Percentiles rank a stretch among this genome's conserved stretches.
Conservation (phyloP, 1,140 invertebrate genomes). For the Trichogramma pretiosum region DNA sequence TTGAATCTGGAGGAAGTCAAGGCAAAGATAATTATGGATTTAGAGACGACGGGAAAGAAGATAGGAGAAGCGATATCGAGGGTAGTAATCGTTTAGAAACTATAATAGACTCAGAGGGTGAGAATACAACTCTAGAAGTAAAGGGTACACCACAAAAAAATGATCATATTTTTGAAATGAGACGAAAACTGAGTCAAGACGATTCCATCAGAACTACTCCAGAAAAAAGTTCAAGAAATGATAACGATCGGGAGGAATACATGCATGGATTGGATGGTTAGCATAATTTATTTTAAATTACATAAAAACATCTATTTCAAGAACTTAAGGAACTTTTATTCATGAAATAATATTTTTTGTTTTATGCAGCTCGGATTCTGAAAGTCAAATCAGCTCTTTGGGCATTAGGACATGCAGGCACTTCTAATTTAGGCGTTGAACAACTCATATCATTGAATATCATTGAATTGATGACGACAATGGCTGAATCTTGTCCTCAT, state of each 20-base stretch:
- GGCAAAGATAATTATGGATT: neutral
- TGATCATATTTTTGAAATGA: conserved; percentile 28
- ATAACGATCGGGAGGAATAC: conserved; percentile 30
- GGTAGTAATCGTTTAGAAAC: conserved; percentile 31
- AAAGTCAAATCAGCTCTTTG: conserved; percentile 83
- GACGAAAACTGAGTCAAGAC: conserved; percentile 35
- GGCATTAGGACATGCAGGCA: conserved; percentile 77
- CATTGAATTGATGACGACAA: conserved; percentile 52
- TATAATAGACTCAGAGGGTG: conserved; percentile 38
- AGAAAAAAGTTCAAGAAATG: conserved; percentile 33
- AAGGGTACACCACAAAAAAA: conserved; percentile 21
- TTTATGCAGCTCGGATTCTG: conserved; percentile 45
- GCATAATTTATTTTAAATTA: neutral
- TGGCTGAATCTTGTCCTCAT: conserved; percentile 70
- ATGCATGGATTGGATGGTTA: conserved; percentile 15
- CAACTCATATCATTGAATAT: conserved; percentile 57
- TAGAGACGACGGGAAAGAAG: neutral
- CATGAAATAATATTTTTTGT: neutral
- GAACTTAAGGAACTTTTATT: neutral
- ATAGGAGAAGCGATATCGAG: conserved; percentile 1
- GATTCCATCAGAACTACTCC: conserved; percentile 38
- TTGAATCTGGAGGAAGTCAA: conserved; percentile 24
- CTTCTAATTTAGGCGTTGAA: conserved; percentile 62
- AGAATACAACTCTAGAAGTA: conserved; percentile 30
- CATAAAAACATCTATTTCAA: neutral